Percentiles rank a stretch among this genome's conserved stretches.
Evolutionary conservation across 2,888 invertebrate genomes (phyloP).

Genomic region (Coenonympha glycerion): DNA sequence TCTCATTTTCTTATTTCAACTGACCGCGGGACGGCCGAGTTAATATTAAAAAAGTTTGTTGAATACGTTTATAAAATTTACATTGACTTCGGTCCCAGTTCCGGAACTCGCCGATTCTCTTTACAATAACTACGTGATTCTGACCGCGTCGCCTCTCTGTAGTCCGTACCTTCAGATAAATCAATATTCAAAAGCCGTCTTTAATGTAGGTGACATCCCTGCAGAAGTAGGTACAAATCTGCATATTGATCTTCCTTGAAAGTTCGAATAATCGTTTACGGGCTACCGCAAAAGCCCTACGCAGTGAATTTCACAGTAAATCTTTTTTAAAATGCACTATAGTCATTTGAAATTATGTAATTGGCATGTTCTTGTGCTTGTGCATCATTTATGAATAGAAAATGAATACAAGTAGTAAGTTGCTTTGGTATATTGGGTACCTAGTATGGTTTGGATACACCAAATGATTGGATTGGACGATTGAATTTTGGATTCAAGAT

Average conservation of each 20-base stretch:
- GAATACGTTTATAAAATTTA: constrained; percentile 11
- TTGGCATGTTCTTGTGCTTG: too few species aligned
- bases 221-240: not conserved
- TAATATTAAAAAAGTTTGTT: constrained; percentile 7
- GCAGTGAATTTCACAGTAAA: too few species aligned
- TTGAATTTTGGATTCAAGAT: too few species aligned
- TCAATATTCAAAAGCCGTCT: constrained; percentile 9
- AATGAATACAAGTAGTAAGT: too few species aligned
- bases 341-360: too few species aligned
- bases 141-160: constrained; percentile 14
- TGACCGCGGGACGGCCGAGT: not conserved
- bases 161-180: constrained; percentile 3
- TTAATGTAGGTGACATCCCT: constrained; percentile 2
- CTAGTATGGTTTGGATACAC: too few species aligned
- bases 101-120: constrained; percentile 14
- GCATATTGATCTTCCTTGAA: not conserved
- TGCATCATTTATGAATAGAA: too few species aligned
- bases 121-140: constrained; percentile 21
- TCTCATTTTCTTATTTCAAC: not conserved
- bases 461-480: too few species aligned
- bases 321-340: too few species aligned
- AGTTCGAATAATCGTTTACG: not conserved
- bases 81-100: constrained; percentile 11
- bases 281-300: too few species aligned
- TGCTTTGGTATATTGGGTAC: too few species aligned